Evolutionary conservation across 2,888 invertebrate species (phyloP).

Genomic region (Drepana falcataria): DNA sequence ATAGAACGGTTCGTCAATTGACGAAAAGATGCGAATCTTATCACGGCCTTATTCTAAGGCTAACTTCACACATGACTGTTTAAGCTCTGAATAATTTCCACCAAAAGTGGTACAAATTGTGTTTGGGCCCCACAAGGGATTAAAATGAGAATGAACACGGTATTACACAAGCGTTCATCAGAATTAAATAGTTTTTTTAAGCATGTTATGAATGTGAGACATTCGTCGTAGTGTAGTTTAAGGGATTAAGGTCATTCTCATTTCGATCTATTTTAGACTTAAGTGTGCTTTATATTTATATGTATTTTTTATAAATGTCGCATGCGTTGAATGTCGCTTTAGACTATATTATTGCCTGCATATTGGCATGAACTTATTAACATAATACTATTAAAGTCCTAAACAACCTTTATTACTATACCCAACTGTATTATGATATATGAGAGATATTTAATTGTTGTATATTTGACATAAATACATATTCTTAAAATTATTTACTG

Average conservation of each 20-base stretch:
- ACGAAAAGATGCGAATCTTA: background rate
- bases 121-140: conserved; percentile 52
- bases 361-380: conserved; percentile 51
- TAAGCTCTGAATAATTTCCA: too few relatives aligned
- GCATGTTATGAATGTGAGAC: conserved; percentile 32
- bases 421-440: background rate
- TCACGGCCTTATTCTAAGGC: background rate
- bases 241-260: conserved; percentile 68
- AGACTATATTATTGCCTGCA: conserved; percentile 43
- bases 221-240: conserved; percentile 29
- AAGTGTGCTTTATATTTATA: conserved; percentile 41
- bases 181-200: conserved; percentile 19
- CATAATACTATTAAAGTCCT: conserved; percentile 2
- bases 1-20: too few relatives aligned
- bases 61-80: too few relatives aligned
- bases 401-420: background rate
- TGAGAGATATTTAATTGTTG: too few relatives aligned
- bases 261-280: conserved; percentile 55
- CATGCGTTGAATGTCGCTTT: conserved; percentile 69
- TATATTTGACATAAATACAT: conserved; percentile 4
- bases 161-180: conserved; percentile 2
- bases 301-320: conserved; percentile 56
- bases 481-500: conserved; percentile 3
- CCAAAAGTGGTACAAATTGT: conserved; percentile 30
- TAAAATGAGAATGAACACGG: conserved; percentile 68